These are phyloP conservation scores for Toxonevra muliebris DNA, from an alignment of 2,888 invertebrate genomes.

Conservation along the genomic window DNA sequence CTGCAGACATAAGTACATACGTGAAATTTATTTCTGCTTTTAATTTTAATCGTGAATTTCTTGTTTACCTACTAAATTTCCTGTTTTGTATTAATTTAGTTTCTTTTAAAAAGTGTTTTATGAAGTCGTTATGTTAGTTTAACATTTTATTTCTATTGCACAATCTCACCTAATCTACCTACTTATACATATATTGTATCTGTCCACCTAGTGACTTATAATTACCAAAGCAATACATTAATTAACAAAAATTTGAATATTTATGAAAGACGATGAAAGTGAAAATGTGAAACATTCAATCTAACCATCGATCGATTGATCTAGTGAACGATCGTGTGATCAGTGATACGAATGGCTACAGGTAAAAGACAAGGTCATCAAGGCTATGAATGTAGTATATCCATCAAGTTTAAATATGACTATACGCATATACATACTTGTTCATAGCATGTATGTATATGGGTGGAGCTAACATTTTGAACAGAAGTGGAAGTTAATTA, in stretches of 20 bases:
- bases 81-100: no score
- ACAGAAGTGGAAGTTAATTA: no score
- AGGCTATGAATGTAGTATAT: no score
- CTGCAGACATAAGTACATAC: background rate
- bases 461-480: no score
- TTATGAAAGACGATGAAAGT: conserved; percentile 8
- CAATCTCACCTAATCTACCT: background rate
- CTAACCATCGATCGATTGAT: background rate
- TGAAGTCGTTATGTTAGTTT: conserved; percentile 1
- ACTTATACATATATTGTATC: background rate
- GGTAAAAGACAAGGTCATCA: background rate
- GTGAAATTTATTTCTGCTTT: no score
- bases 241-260: conserved; percentile 23
- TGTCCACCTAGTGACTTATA: conserved; percentile 12
- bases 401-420: no score
- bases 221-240: conserved; percentile 13
- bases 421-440: no score
- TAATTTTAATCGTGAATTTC: no score
- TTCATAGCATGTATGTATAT: no score
- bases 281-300: background rate
- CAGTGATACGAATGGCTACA: background rate
- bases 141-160: no score
- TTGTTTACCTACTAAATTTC: no score
- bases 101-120: conserved; percentile 6
- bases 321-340: background rate